These are phyloP conservation scores for Hyalella azteca DNA, from an alignment of 2,888 invertebrate species.

Conservation along the genomic window DNA sequence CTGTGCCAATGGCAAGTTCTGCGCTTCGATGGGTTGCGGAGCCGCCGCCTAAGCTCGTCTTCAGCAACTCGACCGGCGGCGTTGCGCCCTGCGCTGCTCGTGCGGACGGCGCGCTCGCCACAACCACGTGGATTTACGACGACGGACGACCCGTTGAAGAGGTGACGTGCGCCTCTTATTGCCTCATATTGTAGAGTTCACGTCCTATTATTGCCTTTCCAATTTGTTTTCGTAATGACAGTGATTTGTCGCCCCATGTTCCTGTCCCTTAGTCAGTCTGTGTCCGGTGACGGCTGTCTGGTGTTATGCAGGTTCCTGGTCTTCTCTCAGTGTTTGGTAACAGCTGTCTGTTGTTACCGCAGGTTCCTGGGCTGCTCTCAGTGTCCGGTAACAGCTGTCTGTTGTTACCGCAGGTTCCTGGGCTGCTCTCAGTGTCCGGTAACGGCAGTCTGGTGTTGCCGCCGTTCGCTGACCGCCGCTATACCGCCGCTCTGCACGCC, in stretches of 20 bases:
- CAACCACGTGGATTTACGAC: neutral
- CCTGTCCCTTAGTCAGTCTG: too few relatives aligned
- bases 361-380: constrained; percentile 73
- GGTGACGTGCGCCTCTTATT: neutral
- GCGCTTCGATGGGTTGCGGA: neutral
- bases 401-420: constrained; percentile 65
- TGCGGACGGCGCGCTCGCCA: neutral
- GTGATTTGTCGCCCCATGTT: too few relatives aligned
- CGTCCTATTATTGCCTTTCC: too few relatives aligned
- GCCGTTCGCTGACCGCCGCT: constrained; percentile 80
- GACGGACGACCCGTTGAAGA: constrained; percentile 20
- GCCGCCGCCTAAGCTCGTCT: neutral
- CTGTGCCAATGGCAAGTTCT: neutral
- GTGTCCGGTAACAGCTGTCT: constrained; percentile 80
- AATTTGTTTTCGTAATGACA: too few relatives aligned
- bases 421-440: constrained; percentile 75
- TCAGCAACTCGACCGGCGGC: constrained; percentile 22
- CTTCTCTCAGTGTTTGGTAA: constrained; percentile 78
- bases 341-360: constrained; percentile 81
- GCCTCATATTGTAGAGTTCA: neutral
- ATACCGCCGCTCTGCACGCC: constrained; percentile 83
- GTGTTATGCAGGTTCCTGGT: constrained; percentile 66
- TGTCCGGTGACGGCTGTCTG: too few relatives aligned
- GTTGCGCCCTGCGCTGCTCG: neutral
- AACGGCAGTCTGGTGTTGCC: constrained; percentile 87